Evolutionary conservation across 2,888 invertebrate species (phyloP), one percentile per base, ranked within the genome.

Genomic region (Ashinkailepas kermadecensis): DNA sequence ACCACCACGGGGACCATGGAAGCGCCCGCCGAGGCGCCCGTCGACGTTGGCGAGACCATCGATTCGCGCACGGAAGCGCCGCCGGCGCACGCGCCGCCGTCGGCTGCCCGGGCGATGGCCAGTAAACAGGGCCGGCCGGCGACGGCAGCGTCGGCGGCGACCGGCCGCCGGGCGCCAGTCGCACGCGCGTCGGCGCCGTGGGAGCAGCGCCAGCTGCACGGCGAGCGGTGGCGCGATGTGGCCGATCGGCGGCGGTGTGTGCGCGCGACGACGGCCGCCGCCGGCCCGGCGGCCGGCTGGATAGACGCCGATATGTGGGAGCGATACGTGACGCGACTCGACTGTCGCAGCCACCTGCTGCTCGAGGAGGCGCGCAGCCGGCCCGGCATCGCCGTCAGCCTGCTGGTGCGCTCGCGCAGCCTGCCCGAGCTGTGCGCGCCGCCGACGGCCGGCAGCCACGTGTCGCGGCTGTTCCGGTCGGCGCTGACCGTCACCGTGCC

Each of bases 251-350:
- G 74, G 21, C 54, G 54, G 56, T 21, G 56, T 56, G 54, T 21
- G 74, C 74, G 54, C 9, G 21, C 15, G 54, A 23, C 74, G 56
- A 54, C 74, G 21, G 74, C 21, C 10, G 74, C 18, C 56, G 74
- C 74, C 21, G 54, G 18, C 18, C 54, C 74, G 74, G 74, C 56
- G 12, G 74, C 74, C 74, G 74, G 74, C 74, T 74, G 74, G 74
- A 11, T 74, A 74, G 74, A 74, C 74, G 74, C 74, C 10, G 74
- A 74, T 21, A 74, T 74, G 74, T 74, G 74, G 74, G 74, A 74
- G 56, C 74, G 74, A 21, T 74, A 74, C 56, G 74, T 74, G 74
- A 56, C 74, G 21, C 74, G 56, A 21, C 74, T 74, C 54, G 74
- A 74, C 21, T 54, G 18, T 18, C 74, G 74, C 74, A 74, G 74